These are phyloP conservation scores for Troides oblongomaculatus DNA, from an alignment of 2,888 invertebrate genomes.

Conservation along the genomic window DNA sequence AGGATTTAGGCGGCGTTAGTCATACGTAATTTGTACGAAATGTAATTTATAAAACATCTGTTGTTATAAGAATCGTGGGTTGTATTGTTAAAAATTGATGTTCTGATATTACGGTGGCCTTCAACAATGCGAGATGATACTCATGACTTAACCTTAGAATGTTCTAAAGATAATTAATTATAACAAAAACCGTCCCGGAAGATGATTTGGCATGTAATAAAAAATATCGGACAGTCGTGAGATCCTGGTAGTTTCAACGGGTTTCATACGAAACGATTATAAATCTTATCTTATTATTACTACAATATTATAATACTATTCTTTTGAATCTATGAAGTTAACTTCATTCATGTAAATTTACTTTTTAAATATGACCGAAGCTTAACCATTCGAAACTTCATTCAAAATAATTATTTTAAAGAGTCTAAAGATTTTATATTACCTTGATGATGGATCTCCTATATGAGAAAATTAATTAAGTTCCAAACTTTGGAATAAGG, in stretches of 20 bases:
- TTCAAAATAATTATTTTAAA: too few relatives aligned
- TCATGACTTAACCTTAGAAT: conserved; percentile 49
- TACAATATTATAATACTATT: background rate
- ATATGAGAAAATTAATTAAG: too few relatives aligned
- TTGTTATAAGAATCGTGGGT: background rate
- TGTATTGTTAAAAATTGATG: conserved; percentile 4
- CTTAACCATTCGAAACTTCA: too few relatives aligned
- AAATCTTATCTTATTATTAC: background rate
- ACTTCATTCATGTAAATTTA: background rate
- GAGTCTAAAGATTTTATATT: too few relatives aligned
- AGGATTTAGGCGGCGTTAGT: too few relatives aligned
- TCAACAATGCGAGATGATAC: conserved; percentile 54
- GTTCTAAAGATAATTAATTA: conserved; percentile 59
- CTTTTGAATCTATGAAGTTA: background rate
- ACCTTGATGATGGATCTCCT: too few relatives aligned
- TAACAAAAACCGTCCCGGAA: conserved; percentile 64
- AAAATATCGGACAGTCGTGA: conserved; percentile 54
- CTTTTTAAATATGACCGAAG: background rate
- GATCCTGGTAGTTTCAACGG: conserved; percentile 41
- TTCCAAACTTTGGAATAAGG: too few relatives aligned
- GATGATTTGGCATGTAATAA: conserved; percentile 45
- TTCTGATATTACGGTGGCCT: conserved; percentile 40
- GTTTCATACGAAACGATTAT: conserved; percentile 22
- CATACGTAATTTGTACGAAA: too few relatives aligned
- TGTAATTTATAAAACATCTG: too few relatives aligned